Evolutionary conservation across 2,797 vertebrate genomes (phyloP), one percentile per base, ranked within the genome.

Genomic region (Clarias laeviceps): DNA sequence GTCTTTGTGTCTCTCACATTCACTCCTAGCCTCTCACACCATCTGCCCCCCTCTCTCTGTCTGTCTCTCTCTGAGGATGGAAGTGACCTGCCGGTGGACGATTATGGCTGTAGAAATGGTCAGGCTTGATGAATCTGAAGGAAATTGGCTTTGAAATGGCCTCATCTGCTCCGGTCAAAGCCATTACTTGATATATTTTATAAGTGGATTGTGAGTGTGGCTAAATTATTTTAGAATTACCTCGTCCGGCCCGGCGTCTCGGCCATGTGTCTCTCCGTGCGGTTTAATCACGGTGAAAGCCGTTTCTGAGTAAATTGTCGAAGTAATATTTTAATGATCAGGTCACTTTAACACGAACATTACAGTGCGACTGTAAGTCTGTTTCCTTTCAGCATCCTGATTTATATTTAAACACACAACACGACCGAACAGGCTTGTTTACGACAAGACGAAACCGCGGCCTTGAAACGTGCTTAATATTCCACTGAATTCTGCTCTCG

Each of bases 221-320:
- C 84, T 91, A 94, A 94, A 95, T 95, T 94, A 93, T 91, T 91
- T 93, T 65, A 88, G 90, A 93, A 94, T 93, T 90, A 92, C 92
- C 90, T 79, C n/a, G 72, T 68, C 87, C 88, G 84, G 89, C 94
- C 92, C 89, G 82, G 85, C 79, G 20, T 90, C 92, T 90, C 14
- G 89, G 82, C 87, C 34, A 84, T 89, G 82, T 74, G 80, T 76
- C 73, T 87, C 87, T 14, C 17, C 89, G 88, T 85, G 85, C 82
- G 87, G 89, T 90, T 88, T 84, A 84, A 91, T 82, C 88, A 85
- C 92, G 92, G 91, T 90, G 88, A 90, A 89, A 90, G 90, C 92
- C 91, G 92, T 94, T 93, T 92, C 90, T 93, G 93, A 91, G 89
- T 91, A 88, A 61, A 89, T 86, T 93, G 92, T 92, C 90, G 86